Base-by-base conservation (phyloP, 2,888 invertebrate species). In the Drosophila algonquin region DNA sequence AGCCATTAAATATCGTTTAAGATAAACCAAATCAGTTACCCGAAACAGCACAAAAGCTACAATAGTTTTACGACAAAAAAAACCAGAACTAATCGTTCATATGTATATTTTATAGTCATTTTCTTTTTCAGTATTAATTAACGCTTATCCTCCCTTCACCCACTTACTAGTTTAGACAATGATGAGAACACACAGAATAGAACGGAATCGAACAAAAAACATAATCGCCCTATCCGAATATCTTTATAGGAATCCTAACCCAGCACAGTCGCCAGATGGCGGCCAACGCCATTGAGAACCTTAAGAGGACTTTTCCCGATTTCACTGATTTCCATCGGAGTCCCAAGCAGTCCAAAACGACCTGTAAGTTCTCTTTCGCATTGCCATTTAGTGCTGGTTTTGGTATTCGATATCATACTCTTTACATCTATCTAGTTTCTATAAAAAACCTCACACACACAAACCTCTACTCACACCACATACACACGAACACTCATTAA, bases 61-160 rank as follows among this genome's bases (percentile, higher is more conserved):
- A 48, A 8, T 27, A 27, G 27, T 27, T 8, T 27, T 1, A 35
- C 47, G 45, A 12, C 50, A 51, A 50, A 27, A 27, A 27, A 30
- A 30, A 30, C 0, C 30, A 30, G 30, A 30, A 44, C 58, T 30
- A 24, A 71, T 45, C 30, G 24, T 5, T 4, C 24, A 24, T 53
- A 51, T 61, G 27, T 7, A 84, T 85, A 67, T 60, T n/a, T 80
- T 89, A 87, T 89, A 80, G 87, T 80, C 81, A 70, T 89, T 56
- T 79, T 76, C 71, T 88, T 65, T 86, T 89, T 73, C 85, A 85
- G 85, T 85, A 85, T 85, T 85, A 85, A 52, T 55, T 57, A 48
- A 55, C 51, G 46, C 46, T 57, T 69, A 67, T 57, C 46, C 40
- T 0, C 10, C 8, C 51, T 16, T 9, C 21, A 24, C 16, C 14